Percentiles rank a stretch among this genome's conserved stretches.
Evolutionary conservation across 2,113 vertebrate species (phyloP).

Genomic region (Nannobrachium achirus): DNA sequence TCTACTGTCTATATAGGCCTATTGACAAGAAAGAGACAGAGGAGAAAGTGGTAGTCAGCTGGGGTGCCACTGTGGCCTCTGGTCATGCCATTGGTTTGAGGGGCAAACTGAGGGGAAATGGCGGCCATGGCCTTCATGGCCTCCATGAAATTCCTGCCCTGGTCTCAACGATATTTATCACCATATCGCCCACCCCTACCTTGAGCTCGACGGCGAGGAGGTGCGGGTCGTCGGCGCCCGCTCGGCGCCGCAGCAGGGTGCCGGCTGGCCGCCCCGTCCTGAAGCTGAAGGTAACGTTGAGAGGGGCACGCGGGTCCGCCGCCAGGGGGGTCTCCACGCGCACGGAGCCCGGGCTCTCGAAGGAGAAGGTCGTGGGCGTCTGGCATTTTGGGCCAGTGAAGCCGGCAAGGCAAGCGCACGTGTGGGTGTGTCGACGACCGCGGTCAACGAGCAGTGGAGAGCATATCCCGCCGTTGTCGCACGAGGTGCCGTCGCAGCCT

Average conservation of each 20-base stretch:
- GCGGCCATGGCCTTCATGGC: too few relatives aligned
- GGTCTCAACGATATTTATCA: too few relatives aligned
- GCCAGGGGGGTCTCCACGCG: conserved; percentile 62
- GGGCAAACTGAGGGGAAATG: too few relatives aligned
- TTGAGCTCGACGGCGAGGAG: conserved; percentile 83
- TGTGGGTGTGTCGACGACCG: conserved; percentile 77
- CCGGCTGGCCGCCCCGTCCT: conserved; percentile 78
- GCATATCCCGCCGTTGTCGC: conserved; percentile 86
- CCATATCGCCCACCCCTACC: too few relatives aligned
- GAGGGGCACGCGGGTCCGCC: conserved; percentile 53
- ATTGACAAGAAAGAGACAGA: too few relatives aligned
- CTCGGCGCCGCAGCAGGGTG: conserved; percentile 78
- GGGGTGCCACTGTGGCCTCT: too few relatives aligned
- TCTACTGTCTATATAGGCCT: too few relatives aligned
- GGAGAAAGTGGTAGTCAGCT: too few relatives aligned
- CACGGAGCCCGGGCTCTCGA: conserved; percentile 83
- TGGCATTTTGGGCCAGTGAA: conserved; percentile 83
- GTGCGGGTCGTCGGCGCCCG: conserved; percentile 62
- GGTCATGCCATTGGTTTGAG: too few relatives aligned
- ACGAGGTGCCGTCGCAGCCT: conserved; percentile 82
- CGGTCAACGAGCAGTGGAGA: conserved; percentile 79
- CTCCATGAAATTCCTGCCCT: too few relatives aligned
- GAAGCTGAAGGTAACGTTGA: conserved; percentile 84
- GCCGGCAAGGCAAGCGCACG: conserved; percentile 84
- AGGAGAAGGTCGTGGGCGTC: conserved; percentile 84